A percentile compares a stretch with the other conserved stretches of the same genome.
Evolutionary conservation across 2,113 vertebrate genomes (phyloP).

Genomic region (Chloropsis hardwickii): DNA sequence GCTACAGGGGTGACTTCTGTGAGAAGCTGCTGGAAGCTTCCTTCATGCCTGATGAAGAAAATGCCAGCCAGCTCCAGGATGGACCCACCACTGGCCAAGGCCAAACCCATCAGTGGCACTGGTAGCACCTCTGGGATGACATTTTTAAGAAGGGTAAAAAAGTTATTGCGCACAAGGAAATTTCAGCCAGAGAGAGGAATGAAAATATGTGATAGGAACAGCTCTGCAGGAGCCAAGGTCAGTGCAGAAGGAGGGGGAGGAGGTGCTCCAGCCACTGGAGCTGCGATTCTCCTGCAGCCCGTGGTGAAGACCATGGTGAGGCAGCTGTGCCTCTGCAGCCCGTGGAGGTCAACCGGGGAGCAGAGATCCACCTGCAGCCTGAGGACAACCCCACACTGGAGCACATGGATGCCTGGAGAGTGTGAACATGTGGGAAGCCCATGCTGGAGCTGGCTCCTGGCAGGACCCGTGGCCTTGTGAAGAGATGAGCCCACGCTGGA

Average conservation of each 20-base stretch:
- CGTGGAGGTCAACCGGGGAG: background rate
- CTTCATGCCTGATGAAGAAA: background rate
- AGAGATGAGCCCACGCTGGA: background rate
- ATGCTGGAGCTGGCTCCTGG: background rate
- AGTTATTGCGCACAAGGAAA: background rate
- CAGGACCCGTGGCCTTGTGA: background rate
- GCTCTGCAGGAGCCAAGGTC: background rate
- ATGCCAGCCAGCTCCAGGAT: background rate
- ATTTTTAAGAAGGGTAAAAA: background rate
- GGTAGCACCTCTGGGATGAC: background rate
- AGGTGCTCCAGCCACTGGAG: fast-evolving
- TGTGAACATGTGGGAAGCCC: background rate
- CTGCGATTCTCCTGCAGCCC: background rate
- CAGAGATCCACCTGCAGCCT: background rate
- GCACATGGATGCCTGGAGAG: background rate
- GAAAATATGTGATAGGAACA: background rate
- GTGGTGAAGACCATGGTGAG: background rate
- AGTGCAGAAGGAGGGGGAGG: background rate
- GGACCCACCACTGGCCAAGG: background rate
- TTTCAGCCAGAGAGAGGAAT: background rate
- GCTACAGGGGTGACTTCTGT: background rate
- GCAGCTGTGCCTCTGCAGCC: background rate
- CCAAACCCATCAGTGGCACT: background rate
- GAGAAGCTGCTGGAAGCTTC: background rate
- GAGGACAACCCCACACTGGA: background rate